Conservation (phyloP, 2,888 invertebrate species). For the Tiphia femorata region DNA sequence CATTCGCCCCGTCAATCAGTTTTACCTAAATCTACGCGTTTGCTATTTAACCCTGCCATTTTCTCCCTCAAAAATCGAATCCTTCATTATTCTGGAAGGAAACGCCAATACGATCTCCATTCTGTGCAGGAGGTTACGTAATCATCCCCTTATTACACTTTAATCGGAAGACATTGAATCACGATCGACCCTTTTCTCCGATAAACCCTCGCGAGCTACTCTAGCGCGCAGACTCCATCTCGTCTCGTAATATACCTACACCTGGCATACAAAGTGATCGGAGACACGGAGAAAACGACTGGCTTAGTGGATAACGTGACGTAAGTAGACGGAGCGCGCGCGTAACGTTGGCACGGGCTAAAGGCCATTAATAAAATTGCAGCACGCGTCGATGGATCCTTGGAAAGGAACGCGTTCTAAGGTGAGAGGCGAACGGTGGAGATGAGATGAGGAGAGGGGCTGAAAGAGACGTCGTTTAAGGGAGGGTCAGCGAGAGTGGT, state of each 20-base stretch:
- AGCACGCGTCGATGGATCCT: constrained; percentile 47
- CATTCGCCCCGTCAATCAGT: too few species aligned
- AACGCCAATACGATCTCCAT: too few species aligned
- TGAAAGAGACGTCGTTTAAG: neutral
- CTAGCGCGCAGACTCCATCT: too few species aligned
- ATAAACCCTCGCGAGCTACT: too few species aligned
- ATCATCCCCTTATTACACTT: too few species aligned
- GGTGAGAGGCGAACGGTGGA: constrained; percentile 9
- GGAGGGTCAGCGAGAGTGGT: constrained; percentile 10
- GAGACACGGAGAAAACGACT: neutral
- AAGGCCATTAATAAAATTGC: constrained; percentile 52
- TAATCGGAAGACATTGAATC: neutral
- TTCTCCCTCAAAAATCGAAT: too few species aligned
- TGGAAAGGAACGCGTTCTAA: constrained; percentile 14
- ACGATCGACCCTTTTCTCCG: neutral
- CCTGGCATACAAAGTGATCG: too few species aligned
- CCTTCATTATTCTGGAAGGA: too few species aligned
- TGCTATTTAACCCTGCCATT: neutral
- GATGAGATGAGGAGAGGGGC: constrained; percentile 16
- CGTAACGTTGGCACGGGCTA: constrained; percentile 24
- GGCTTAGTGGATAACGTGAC: neutral
- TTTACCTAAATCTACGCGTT: too few species aligned
- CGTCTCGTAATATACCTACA: too few species aligned
- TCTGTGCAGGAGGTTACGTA: too few species aligned
- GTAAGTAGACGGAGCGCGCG: neutral